Conservation (phyloP, 2,113 vertebrate species). For the Oceanites oceanicus region DNA sequence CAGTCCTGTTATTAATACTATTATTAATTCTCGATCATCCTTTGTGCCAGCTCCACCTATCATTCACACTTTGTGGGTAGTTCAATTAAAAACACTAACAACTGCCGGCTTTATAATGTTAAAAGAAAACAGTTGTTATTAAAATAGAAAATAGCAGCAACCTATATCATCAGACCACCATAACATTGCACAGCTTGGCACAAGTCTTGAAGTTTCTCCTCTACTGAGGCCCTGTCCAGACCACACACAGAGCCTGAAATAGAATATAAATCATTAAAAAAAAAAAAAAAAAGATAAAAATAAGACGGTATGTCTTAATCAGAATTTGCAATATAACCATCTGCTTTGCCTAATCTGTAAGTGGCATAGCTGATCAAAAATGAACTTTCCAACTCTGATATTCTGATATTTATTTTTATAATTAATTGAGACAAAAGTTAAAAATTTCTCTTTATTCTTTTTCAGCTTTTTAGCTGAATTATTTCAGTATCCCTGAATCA, state of each 20-base stretch:
- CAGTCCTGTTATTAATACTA: conserved; percentile 17
- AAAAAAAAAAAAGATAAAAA: conserved; percentile 35
- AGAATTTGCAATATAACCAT: conserved; percentile 11
- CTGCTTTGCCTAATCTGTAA: neutral
- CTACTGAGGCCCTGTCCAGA: conserved; percentile 69
- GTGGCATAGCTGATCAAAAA: neutral
- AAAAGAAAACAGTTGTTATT: conserved; percentile 74
- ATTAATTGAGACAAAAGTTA: neutral
- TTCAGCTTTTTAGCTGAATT: neutral
- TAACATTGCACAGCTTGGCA: conserved; percentile 72
- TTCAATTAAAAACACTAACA: conserved; percentile 60
- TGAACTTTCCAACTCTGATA: neutral
- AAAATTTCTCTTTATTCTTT: neutral
- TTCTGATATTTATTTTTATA: neutral
- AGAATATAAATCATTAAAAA: conserved; percentile 38
- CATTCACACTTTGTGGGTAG: conserved; percentile 46
- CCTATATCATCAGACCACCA: conserved; percentile 74
- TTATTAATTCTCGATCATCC: conserved; percentile 30
- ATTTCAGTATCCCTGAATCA: conserved; percentile 18
- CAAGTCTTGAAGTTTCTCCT: conserved; percentile 61
- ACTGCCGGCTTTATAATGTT: conserved; percentile 49
- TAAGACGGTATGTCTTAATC: conserved; percentile 57
- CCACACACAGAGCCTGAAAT: conserved; percentile 75
- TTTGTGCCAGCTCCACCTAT: conserved; percentile 43
- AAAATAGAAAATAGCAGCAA: conserved; percentile 71